These are phyloP conservation scores for Acipenser ruthenus DNA, from an alignment of 2,797 vertebrate species.

Conservation along the genomic window DNA sequence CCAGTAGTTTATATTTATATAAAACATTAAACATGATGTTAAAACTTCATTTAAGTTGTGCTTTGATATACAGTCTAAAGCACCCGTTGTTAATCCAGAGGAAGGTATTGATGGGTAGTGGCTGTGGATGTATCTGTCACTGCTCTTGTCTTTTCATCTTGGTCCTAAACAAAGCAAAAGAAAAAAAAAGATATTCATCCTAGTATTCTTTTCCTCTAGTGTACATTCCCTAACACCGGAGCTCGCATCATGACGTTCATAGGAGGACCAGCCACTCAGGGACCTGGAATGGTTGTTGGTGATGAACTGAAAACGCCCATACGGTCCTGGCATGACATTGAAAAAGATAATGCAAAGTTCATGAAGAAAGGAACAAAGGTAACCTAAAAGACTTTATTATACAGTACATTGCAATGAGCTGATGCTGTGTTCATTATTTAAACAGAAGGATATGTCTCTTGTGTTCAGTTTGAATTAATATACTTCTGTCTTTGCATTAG, in stretches of 20 bases:
- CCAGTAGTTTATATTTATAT: too few relatives aligned
- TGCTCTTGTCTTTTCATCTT: constrained; percentile 12
- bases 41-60: too few relatives aligned
- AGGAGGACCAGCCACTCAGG: constrained; percentile 87
- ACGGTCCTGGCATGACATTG: constrained; percentile 94
- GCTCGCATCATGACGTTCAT: constrained; percentile 92
- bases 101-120: too few relatives aligned
- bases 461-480: too few relatives aligned
- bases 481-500: constrained; percentile 38
- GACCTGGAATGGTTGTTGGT: constrained; percentile 94
- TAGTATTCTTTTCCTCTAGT: constrained; percentile 46
- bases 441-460: too few relatives aligned
- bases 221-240: constrained; percentile 90
- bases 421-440: too few relatives aligned
- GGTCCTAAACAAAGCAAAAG: constrained; percentile 9
- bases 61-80: too few relatives aligned
- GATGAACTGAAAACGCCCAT: constrained; percentile 90
- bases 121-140: too few relatives aligned
- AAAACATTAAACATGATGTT: too few relatives aligned
- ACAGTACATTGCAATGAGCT: too few relatives aligned
- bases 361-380: constrained; percentile 95
- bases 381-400: constrained; percentile 18
- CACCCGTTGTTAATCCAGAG: too few relatives aligned
- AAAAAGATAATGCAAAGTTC: constrained; percentile 94
- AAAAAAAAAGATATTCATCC: too few relatives aligned